phyloP scores from a whole-genome alignment of 2,113 vertebrate species.

The Eira barbara region DNA sequence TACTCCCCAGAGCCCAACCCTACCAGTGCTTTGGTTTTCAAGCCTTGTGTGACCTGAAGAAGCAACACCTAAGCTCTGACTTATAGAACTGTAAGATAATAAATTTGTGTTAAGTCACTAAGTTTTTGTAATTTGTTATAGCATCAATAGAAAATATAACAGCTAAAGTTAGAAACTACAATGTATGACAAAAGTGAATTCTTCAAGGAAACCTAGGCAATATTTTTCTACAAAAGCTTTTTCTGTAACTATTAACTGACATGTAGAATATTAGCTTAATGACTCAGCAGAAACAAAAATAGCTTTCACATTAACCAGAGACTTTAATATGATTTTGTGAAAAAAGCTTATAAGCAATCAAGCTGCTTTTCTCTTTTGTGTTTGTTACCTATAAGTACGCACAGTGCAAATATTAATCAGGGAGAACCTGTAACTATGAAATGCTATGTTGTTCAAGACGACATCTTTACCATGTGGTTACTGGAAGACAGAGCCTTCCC shows the following conservation, averaged over 20 bases:
- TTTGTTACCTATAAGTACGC: slow-evolving; percentile 71
- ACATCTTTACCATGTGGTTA: slow-evolving; percentile 67
- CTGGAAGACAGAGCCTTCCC: slow-evolving; percentile 62
- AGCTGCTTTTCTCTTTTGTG: slow-evolving; percentile 53
- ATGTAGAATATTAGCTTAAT: not conserved
- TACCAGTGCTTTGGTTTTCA: not conserved
- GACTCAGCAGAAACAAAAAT: slow-evolving; percentile 50
- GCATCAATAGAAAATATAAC: not conserved
- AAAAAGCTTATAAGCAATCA: slow-evolving; percentile 5
- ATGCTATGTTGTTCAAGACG: slow-evolving; percentile 66
- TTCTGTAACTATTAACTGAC: not conserved
- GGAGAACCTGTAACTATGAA: slow-evolving; percentile 69
- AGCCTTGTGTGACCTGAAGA: not conserved
- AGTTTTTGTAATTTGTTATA: not conserved
- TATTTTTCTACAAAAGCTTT: not conserved
- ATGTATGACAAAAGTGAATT: not conserved
- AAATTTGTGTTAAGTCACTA: not conserved
- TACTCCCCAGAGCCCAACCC: not conserved
- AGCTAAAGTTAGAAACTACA: not conserved
- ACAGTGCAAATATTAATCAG: slow-evolving; percentile 78
- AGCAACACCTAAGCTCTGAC: not conserved
- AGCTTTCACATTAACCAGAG: slow-evolving; percentile 48
- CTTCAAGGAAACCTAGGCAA: not conserved
- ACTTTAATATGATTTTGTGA: slow-evolving; percentile 64
- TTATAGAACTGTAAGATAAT: not conserved